Conservation (phyloP, 2,888 invertebrate genomes). For the Drosophila kuntzei region DNA sequence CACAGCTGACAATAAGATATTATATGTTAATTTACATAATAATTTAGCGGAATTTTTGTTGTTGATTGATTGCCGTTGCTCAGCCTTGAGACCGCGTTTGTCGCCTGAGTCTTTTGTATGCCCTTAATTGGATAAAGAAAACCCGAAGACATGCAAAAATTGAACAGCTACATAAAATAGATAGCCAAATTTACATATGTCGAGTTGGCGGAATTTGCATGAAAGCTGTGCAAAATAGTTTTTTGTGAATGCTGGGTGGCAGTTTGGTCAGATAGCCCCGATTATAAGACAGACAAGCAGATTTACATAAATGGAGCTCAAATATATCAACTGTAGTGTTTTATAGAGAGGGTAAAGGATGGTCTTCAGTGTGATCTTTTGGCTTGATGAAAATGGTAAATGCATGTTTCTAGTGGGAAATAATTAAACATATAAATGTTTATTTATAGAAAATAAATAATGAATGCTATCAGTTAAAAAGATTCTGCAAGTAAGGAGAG, state of each 20-base stretch:
- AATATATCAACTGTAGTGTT: conserved; percentile 34
- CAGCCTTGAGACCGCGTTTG: conserved; percentile 58
- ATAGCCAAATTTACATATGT: conserved; percentile 53
- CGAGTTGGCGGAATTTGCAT: conserved; percentile 48
- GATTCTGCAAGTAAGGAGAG: conserved; percentile 6
- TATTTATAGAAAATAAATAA: conserved; percentile 13
- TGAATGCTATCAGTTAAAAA: background rate
- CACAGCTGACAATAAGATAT: conserved; percentile 55
- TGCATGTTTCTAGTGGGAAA: conserved; percentile 25
- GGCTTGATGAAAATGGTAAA: conserved; percentile 1
- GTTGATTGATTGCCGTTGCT: conserved; percentile 65
- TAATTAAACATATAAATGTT: conserved; percentile 17
- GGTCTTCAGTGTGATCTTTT: conserved; percentile 12
- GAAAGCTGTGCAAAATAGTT: conserved; percentile 49
- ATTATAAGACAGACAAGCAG: conserved; percentile 40
- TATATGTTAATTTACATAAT: conserved; percentile 70
- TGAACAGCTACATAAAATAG: conserved; percentile 48
- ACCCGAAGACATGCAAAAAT: conserved; percentile 53
- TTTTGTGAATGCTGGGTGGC: conserved; percentile 43
- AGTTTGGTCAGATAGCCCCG: conserved; percentile 39
- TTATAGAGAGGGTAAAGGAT: conserved; percentile 31
- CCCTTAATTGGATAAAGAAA: conserved; percentile 63
- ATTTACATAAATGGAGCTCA: conserved; percentile 47
- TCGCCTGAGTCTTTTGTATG: conserved; percentile 66
- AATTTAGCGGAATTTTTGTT: conserved; percentile 56